phyloP scores from a whole-genome alignment of 1,140 invertebrate genomes.

The Adelges cooleyi region DNA sequence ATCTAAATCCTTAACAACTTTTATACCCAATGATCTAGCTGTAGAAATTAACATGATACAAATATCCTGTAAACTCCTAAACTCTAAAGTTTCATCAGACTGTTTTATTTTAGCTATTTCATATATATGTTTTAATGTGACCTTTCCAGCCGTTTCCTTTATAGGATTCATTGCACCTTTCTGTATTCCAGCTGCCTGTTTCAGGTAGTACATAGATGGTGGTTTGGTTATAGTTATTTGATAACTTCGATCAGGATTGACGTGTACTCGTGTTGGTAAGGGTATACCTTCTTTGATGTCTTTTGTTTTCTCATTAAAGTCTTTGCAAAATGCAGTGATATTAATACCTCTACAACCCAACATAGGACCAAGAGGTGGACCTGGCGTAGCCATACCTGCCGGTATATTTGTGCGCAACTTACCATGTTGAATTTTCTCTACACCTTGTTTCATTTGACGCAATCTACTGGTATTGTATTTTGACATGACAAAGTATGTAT shows the following conservation, averaged over 20 bases:
- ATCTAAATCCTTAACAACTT: conserved; percentile 74
- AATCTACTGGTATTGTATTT: conserved; percentile 39
- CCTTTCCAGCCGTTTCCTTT: conserved; percentile 70
- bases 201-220: conserved; percentile 74
- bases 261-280: conserved; percentile 62
- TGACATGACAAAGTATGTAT: background rate
- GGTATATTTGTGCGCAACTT: conserved; percentile 67
- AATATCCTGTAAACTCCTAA: conserved; percentile 58
- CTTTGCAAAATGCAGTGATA: conserved; percentile 92
- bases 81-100: conserved; percentile 63
- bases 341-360: conserved; percentile 90
- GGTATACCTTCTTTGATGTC: conserved; percentile 88
- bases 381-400: conserved; percentile 71
- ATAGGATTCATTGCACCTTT: conserved; percentile 68
- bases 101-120: conserved; percentile 95
- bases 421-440: conserved; percentile 60
- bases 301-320: conserved; percentile 91
- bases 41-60: conserved; percentile 65
- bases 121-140: conserved; percentile 93
- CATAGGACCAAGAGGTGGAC: conserved; percentile 81
- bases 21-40: conserved; percentile 68
- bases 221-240: conserved; percentile 73
- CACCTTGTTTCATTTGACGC: conserved; percentile 53
- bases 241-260: conserved; percentile 81
- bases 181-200: conserved; percentile 85